These are phyloP conservation scores for Piscicola geometra DNA, from an alignment of 2,888 invertebrate species.

Conservation along the genomic window DNA sequence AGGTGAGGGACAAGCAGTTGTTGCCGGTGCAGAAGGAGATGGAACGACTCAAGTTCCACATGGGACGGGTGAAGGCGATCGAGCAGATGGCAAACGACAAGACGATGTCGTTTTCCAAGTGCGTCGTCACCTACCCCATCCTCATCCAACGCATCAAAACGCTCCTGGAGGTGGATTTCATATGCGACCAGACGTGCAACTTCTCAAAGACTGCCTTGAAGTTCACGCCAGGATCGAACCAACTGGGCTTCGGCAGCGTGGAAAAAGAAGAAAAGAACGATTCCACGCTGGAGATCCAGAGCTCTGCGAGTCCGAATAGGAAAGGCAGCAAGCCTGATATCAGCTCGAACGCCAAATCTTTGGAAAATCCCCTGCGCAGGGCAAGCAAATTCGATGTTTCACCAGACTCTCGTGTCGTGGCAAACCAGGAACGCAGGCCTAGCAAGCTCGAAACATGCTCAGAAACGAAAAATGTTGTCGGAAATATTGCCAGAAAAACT, in stretches of 20 bases:
- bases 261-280: slow-evolving; percentile 25
- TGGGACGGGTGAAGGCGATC: slow-evolving; percentile 38
- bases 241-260: slow-evolving; percentile 36
- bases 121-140: slow-evolving; percentile 15
- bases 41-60: slow-evolving; percentile 37
- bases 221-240: slow-evolving; percentile 40
- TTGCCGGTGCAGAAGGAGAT: slow-evolving; percentile 37
- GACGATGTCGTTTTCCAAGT: slow-evolving; percentile 14
- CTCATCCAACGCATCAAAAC: slow-evolving; percentile 44
- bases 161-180: slow-evolving; percentile 38
- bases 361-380: background rate
- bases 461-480: background rate
- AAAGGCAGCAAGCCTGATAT: background rate
- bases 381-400: background rate
- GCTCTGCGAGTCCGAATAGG: background rate
- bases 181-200: slow-evolving; percentile 3
- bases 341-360: background rate
- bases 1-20: slow-evolving; percentile 40
- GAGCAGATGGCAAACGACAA: slow-evolving; percentile 37
- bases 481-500: background rate
- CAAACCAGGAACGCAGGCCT: background rate
- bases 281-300: background rate
- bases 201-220: slow-evolving; percentile 30
- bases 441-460: background rate
- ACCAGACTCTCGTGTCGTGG: background rate